Conservation (phyloP, 92 coral and sea anemone species). For the Zoanthus sansibaricus region DNA sequence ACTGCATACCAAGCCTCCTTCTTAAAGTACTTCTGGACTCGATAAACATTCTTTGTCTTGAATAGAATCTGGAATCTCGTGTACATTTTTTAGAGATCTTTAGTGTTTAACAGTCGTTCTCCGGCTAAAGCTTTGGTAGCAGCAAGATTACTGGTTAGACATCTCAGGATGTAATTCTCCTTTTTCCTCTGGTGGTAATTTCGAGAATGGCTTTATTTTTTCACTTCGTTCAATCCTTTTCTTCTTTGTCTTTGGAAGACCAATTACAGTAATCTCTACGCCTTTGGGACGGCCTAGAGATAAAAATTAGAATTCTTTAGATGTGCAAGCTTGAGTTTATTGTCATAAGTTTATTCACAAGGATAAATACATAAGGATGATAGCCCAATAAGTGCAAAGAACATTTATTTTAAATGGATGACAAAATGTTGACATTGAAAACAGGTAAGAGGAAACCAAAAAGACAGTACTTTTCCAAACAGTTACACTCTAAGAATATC, state of each 20-base stretch:
- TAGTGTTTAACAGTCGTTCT: neutral
- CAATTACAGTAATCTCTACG: slow-evolving; percentile 45
- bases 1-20: too few species aligned
- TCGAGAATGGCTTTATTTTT: slow-evolving; percentile 7
- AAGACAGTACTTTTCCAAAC: too few species aligned
- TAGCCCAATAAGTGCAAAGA: too few species aligned
- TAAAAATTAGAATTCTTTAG: too few species aligned
- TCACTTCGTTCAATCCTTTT: neutral
- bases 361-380: too few species aligned
- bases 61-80: slow-evolving; percentile 42
- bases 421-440: too few species aligned
- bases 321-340: too few species aligned
- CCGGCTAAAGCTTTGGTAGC: slow-evolving; percentile 38
- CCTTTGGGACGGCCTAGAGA: slow-evolving; percentile 19
- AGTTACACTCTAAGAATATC: too few species aligned
- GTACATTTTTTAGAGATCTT: slow-evolving; percentile 10
- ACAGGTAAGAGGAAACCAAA: too few species aligned
- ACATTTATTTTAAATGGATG: too few species aligned
- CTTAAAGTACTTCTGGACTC: slow-evolving; percentile 28
- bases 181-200: slow-evolving; percentile 28
- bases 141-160: slow-evolving; percentile 11
- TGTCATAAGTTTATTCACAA: too few species aligned
- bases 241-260: slow-evolving; percentile 39
- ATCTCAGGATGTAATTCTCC: slow-evolving; percentile 10
- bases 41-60: slow-evolving; percentile 34